These are phyloP conservation scores for Lepidocolaptes lacrymiger DNA, from an alignment of 2,797 vertebrate genomes.

Conservation along the genomic window DNA sequence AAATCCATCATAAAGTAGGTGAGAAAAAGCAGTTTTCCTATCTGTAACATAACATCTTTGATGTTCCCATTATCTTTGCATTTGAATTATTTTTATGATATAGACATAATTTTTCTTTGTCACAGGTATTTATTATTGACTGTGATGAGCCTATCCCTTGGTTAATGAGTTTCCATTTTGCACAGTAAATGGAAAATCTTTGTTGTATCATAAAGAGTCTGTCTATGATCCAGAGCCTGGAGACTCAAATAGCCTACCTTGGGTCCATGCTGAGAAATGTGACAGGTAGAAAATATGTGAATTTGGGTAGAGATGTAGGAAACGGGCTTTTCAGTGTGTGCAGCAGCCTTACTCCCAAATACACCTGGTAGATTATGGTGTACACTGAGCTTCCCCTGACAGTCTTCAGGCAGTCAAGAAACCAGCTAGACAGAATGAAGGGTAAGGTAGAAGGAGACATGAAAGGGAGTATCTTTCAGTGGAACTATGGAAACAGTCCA, in stretches of 20 bases:
- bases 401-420: background rate
- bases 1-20: background rate
- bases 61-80: background rate
- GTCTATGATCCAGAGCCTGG: background rate
- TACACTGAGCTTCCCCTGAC: background rate
- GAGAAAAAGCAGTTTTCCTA: background rate
- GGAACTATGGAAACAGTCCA: background rate
- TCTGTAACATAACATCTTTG: background rate
- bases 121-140: background rate
- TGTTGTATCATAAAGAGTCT: background rate
- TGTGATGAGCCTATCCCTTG: background rate
- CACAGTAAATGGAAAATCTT: background rate
- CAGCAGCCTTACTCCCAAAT: background rate
- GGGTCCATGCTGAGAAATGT: background rate
- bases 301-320: background rate
- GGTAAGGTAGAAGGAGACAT: background rate
- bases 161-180: background rate
- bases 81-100: background rate
- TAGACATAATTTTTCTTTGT: background rate
- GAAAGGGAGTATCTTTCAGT: background rate
- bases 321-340: background rate
- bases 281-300: background rate
- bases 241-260: background rate
- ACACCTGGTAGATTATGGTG: background rate
- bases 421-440: background rate